These are phyloP conservation scores for Leucophenga maculata DNA, from an alignment of 2,888 invertebrate genomes.

Conservation along the genomic window DNA sequence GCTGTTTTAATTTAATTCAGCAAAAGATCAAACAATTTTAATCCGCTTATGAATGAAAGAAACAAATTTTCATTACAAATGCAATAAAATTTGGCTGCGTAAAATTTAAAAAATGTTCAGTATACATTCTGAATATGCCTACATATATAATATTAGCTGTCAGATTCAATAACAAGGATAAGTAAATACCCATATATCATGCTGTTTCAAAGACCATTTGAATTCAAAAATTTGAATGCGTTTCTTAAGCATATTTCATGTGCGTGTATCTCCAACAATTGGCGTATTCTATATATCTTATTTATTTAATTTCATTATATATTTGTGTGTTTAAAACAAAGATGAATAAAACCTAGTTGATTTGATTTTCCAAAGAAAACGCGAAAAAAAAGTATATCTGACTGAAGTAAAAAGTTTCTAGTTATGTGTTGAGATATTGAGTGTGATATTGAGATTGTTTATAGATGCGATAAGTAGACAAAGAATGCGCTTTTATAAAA, in stretches of 20 bases:
- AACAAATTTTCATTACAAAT: too few species aligned
- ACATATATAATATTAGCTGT: neutral
- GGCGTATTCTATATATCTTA: neutral
- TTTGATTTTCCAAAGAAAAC: neutral
- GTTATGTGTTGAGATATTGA: too few species aligned
- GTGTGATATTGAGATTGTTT: too few species aligned
- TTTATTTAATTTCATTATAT: neutral
- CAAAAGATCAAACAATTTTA: neutral
- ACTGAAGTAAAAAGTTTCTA: too few species aligned
- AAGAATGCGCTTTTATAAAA: too few species aligned
- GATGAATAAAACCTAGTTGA: slow-evolving; percentile 15
- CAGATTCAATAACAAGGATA: slow-evolving; percentile 16
- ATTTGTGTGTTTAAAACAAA: slow-evolving; percentile 2
- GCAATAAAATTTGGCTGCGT: neutral
- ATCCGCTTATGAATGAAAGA: neutral
- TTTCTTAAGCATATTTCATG: too few species aligned
- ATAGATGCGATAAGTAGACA: too few species aligned
- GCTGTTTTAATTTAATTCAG: too few species aligned
- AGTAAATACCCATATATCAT: neutral
- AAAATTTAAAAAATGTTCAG: neutral
- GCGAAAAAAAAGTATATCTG: slow-evolving; percentile 24
- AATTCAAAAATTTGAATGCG: neutral
- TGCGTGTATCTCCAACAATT: neutral
- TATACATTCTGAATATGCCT: neutral
- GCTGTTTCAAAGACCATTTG: neutral